Percentiles rank a stretch among this genome's conserved stretches.
These are phyloP conservation scores for Leptobrachium leishanense DNA, from an alignment of 2,113 vertebrate genomes.

Conservation along the genomic window DNA sequence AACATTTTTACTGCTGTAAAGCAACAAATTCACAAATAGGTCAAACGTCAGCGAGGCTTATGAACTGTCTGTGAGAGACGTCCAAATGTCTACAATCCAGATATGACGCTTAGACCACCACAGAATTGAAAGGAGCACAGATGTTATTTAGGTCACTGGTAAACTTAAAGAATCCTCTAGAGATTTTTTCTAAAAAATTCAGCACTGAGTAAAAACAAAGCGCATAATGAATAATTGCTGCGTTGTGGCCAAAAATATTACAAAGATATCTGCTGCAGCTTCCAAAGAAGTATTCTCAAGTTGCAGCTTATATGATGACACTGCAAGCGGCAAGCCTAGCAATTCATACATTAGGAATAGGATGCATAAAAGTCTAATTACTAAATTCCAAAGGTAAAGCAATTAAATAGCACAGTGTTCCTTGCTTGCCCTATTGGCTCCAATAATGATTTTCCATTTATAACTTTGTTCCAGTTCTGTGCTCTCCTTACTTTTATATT, in stretches of 20 bases:
- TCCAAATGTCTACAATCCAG: constrained; percentile 12
- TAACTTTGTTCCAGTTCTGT: too few relatives aligned
- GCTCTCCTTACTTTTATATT: too few relatives aligned
- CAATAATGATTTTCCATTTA: too few relatives aligned
- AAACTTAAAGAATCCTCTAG: constrained; percentile 35
- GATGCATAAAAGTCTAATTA: too few relatives aligned
- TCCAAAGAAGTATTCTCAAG: background rate
- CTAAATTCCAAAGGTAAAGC: too few relatives aligned
- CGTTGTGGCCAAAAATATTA: background rate
- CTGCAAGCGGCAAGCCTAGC: too few relatives aligned
- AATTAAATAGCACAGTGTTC: too few relatives aligned
- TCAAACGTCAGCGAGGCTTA: constrained; percentile 8
- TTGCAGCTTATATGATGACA: background rate
- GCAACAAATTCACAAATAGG: constrained; percentile 17
- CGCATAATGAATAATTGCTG: background rate
- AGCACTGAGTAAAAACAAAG: constrained; percentile 15
- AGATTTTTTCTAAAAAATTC: constrained; percentile 19
- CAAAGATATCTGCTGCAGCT: background rate
- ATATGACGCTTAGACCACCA: constrained; percentile 42
- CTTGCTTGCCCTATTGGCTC: too few relatives aligned
- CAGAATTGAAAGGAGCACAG: constrained; percentile 27
- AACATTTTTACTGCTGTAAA: constrained; percentile 32
- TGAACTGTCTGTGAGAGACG: constrained; percentile 13
- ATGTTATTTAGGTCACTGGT: constrained; percentile 30
- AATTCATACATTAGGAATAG: too few relatives aligned